Percentiles rank a stretch among this genome's conserved stretches.
These are phyloP conservation scores for Nomada goodeniana DNA, from an alignment of 2,888 invertebrate species.

Conservation along the genomic window DNA sequence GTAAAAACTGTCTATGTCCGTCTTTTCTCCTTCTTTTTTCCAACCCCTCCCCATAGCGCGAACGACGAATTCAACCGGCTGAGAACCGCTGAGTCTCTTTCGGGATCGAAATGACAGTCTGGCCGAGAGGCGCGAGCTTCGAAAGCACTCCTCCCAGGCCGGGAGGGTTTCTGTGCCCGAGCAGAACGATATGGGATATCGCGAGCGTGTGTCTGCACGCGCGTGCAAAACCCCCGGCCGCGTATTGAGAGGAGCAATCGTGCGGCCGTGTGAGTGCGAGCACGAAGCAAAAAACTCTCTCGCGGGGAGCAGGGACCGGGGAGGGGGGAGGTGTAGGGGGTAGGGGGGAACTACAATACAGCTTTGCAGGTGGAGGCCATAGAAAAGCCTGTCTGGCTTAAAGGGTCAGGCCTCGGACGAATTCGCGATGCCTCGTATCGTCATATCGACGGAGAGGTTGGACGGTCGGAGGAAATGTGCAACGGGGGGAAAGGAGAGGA, in stretches of 20 bases:
- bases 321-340: background rate
- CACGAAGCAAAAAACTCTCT: slow-evolving; percentile 73
- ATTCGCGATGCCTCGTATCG: slow-evolving; percentile 57
- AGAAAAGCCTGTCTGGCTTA: slow-evolving; percentile 83
- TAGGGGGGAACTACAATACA: slow-evolving; percentile 65
- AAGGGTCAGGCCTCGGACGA: slow-evolving; percentile 79
- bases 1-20: background rate
- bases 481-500: background rate
- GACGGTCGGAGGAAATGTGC: background rate
- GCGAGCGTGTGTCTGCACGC: slow-evolving; percentile 31
- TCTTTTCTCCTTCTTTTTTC: background rate
- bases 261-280: slow-evolving; percentile 64
- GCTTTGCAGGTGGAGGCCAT: slow-evolving; percentile 79
- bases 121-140: slow-evolving; percentile 74
- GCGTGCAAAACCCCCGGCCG: slow-evolving; percentile 19
- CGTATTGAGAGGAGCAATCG: slow-evolving; percentile 51
- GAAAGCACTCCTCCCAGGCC: slow-evolving; percentile 64
- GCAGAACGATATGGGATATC: slow-evolving; percentile 69
- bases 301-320: slow-evolving; percentile 60
- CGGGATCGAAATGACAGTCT: slow-evolving; percentile 75
- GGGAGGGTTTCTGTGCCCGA: slow-evolving; percentile 52
- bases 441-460: slow-evolving; percentile 35
- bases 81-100: slow-evolving; percentile 73
- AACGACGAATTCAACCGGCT: slow-evolving; percentile 35
- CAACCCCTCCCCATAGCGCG: background rate